Percentiles rank a stretch among this genome's conserved stretches.
Conservation (phyloP, 2,888 invertebrate species). For the Neoitamus cyanurus region DNA sequence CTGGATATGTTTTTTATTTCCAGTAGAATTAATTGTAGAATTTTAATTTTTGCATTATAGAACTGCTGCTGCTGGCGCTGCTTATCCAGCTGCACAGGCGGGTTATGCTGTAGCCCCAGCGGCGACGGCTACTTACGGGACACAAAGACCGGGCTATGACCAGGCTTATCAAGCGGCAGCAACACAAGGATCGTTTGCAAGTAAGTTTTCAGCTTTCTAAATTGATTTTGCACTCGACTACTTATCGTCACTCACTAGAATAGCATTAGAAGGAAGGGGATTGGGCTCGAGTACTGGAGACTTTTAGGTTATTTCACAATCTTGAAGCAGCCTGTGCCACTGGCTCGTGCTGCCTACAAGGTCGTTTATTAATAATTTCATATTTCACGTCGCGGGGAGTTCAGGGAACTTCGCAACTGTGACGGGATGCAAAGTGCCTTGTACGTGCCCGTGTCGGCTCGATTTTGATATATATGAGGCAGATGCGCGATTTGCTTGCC, state of each 20-base stretch:
- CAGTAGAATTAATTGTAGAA: neutral
- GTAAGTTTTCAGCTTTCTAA: slow-evolving; percentile 58
- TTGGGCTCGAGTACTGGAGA: neutral
- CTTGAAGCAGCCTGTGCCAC: neutral
- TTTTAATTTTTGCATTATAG: slow-evolving; percentile 60
- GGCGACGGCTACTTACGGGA: slow-evolving; percentile 85
- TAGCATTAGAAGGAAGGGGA: neutral
- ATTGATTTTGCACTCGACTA: neutral
- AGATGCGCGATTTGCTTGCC: neutral
- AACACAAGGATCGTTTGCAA: slow-evolving; percentile 76
- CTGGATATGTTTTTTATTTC: neutral
- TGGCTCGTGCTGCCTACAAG: neutral
- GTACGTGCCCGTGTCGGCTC: neutral
- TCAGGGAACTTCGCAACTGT: neutral
- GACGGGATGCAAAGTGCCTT: neutral
- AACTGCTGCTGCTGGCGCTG: slow-evolving; percentile 80
- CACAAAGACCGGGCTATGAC: slow-evolving; percentile 85
- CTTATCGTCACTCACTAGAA: neutral
- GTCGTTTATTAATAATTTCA: neutral
- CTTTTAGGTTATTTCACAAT: neutral
- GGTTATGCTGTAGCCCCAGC: slow-evolving; percentile 87
- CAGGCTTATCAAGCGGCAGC: slow-evolving; percentile 85
- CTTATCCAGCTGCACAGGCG: slow-evolving; percentile 85
- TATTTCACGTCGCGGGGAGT: neutral
- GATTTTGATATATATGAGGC: neutral